Conservation (phyloP, 2,113 vertebrate genomes). For the Amblyornis subalaris region DNA sequence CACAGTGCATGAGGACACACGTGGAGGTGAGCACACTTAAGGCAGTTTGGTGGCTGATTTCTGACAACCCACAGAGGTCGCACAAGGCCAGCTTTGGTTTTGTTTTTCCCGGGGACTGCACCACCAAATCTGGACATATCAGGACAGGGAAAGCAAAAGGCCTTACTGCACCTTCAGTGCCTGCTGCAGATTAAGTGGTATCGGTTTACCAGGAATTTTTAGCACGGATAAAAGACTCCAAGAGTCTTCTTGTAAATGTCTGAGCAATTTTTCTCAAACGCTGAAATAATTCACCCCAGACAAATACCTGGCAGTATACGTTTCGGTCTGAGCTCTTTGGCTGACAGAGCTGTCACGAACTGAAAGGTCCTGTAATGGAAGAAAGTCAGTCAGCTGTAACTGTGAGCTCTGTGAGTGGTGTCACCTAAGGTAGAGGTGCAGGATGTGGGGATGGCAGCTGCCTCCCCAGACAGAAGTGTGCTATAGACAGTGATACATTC, state of each 20-base stretch:
- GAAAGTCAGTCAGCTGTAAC: not conserved
- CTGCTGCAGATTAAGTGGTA: not conserved
- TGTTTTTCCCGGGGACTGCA: not conserved
- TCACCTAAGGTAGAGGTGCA: not conserved
- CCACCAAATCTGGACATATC: not conserved
- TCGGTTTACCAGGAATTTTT: not conserved
- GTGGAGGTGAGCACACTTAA: not conserved
- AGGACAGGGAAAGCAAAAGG: not conserved
- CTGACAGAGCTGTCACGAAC: slow-evolving; percentile 1
- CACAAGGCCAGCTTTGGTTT: not conserved
- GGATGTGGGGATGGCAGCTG: not conserved
- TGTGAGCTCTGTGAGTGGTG: not conserved
- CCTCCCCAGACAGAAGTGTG: not conserved
- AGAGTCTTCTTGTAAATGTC: slow-evolving; percentile 23
- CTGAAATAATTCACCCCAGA: slow-evolving; percentile 9
- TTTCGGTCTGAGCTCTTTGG: slow-evolving; percentile 20
- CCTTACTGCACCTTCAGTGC: not conserved
- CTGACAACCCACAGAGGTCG: not conserved
- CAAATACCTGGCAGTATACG: not conserved
- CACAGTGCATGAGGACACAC: not conserved
- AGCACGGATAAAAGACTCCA: not conserved
- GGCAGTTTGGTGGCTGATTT: not conserved
- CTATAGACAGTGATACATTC: not conserved
- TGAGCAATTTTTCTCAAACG: not conserved
- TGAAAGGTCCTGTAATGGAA: slow-evolving; percentile 18